phyloP scores from a whole-genome alignment of 2,113 vertebrate species.

The Pollimyrus isidori region DNA sequence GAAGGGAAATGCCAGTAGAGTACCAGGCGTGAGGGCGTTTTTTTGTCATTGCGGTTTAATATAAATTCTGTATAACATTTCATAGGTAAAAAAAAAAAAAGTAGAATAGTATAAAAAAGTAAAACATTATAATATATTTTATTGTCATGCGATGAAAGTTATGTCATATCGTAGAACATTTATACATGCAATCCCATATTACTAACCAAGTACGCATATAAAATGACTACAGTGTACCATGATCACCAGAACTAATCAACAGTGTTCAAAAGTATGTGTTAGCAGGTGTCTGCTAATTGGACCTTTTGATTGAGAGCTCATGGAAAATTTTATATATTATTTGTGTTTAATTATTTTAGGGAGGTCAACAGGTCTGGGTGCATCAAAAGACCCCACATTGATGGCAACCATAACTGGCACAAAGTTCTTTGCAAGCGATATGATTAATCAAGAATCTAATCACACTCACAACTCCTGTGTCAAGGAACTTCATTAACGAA shows the following conservation, averaged over 20 bases:
- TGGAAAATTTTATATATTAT: background rate
- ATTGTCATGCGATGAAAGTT: background rate
- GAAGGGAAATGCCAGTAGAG: background rate
- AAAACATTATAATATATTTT: background rate
- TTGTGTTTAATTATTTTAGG: background rate
- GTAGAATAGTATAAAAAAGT: background rate
- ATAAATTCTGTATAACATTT: background rate
- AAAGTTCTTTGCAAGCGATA: background rate
- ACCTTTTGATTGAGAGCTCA: background rate
- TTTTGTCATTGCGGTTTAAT: background rate
- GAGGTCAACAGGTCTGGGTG: background rate
- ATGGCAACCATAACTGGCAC: background rate
- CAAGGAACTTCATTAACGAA: background rate
- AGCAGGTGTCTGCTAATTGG: background rate
- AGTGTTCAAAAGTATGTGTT: background rate
- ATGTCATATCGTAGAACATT: background rate
- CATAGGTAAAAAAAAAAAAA: background rate
- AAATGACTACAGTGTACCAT: background rate
- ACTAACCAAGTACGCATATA: background rate
- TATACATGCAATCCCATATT: too few species aligned
- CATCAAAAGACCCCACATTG: background rate
- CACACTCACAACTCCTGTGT: background rate
- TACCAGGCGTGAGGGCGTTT: background rate
- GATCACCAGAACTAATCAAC: background rate
- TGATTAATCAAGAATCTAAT: constrained; percentile 4